Evolutionary conservation across 2,797 vertebrate genomes (phyloP).

Genomic region (Dipus sagitta): DNA sequence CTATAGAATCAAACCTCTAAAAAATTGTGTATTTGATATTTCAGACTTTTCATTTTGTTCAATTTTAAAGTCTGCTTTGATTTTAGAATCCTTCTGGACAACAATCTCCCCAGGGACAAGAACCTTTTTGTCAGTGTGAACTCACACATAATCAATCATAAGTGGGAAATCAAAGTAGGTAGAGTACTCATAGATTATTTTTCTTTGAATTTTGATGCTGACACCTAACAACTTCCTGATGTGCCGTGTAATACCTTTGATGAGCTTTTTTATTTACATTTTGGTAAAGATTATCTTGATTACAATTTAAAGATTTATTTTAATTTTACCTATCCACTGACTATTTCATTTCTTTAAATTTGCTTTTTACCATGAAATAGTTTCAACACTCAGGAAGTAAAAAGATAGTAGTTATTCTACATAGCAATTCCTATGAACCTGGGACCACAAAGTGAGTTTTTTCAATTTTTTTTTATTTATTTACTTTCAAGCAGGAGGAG

Average conservation of each 20-base stretch:
- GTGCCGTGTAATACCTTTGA: background rate
- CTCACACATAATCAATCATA: conserved; percentile 19
- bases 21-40: conserved; percentile 4
- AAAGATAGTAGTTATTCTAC: background rate
- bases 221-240: conserved; percentile 6
- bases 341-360: conserved; percentile 20
- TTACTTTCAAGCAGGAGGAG: no score
- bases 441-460: background rate
- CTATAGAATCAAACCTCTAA: conserved; percentile 41
- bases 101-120: background rate
- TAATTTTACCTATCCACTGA: conserved; percentile 5
- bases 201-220: conserved; percentile 25
- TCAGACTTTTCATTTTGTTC: conserved; percentile 42
- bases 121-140: conserved; percentile 7
- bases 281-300: conserved; percentile 22
- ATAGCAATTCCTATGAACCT: background rate
- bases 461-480: no score
- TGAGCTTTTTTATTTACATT: conserved; percentile 16
- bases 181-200: background rate
- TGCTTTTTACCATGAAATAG: conserved; percentile 4
- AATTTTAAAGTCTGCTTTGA: conserved; percentile 40
- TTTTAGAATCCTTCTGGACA: conserved; percentile 37
- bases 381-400: conserved; percentile 10
- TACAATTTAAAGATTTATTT: background rate
- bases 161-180: conserved; percentile 40